A percentile compares a stretch with the other conserved stretches of the same genome.
Evolutionary conservation across 2,888 invertebrate species (phyloP).

Genomic region (Cryptus armator): DNA sequence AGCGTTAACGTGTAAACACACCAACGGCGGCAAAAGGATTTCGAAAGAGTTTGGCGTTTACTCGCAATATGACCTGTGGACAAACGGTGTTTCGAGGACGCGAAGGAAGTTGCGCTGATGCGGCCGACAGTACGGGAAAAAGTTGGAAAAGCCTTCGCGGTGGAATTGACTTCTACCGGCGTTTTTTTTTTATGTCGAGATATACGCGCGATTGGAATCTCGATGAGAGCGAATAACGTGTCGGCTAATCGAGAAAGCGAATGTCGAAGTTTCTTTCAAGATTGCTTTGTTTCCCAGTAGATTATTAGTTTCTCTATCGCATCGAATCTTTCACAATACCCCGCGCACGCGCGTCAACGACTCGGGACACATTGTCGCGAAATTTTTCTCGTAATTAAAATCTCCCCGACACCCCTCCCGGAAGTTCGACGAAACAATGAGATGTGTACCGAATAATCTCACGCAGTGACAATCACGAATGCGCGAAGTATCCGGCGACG

Average conservation of each 20-base stretch:
- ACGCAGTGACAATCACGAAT: constrained; percentile 56
- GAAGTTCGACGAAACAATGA: constrained; percentile 28
- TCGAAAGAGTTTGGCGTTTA: constrained; percentile 52
- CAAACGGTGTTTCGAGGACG: constrained; percentile 59
- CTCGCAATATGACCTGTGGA: constrained; percentile 1
- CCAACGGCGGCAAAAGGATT: constrained; percentile 29
- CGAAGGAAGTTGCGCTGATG: constrained; percentile 58
- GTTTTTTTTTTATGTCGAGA: neutral
- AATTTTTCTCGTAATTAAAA: constrained; percentile 1
- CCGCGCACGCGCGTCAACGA: neutral
- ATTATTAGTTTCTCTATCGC: constrained; percentile 27
- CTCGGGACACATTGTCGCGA: constrained; percentile 29
- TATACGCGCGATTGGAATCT: constrained; percentile 46
- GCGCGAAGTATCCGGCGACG: constrained; percentile 4
- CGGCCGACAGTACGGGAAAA: constrained; percentile 72
- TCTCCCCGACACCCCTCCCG: neutral
- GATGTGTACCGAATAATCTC: constrained; percentile 19
- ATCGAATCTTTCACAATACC: constrained; percentile 36
- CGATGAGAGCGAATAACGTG: neutral
- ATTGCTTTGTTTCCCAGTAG: constrained; percentile 40
- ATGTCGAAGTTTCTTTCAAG: constrained; percentile 50
- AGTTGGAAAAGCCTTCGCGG: constrained; percentile 47
- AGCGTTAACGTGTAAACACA: constrained; percentile 50
- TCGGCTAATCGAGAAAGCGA: constrained; percentile 44
- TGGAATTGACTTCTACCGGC: constrained; percentile 1